Base-by-base conservation (phyloP, 1,140 invertebrate genomes). In the Hylyphantes graminicola region DNA sequence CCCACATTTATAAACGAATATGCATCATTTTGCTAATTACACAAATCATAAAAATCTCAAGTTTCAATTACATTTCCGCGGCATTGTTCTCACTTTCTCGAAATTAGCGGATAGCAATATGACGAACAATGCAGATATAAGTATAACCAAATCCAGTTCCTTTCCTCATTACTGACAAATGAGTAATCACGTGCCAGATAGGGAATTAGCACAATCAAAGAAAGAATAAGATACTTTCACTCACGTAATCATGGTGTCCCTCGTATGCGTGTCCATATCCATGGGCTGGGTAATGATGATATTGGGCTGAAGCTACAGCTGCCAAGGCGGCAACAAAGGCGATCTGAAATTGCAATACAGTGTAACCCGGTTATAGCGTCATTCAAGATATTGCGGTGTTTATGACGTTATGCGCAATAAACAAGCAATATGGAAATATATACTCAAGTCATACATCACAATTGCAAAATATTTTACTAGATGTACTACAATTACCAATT, bases 201-300 rank as follows among this genome's bases (percentile, higher is more conserved):
- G 7, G 68, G 11, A 72, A 10, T 51, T 51, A 13, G 13, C 35
- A 21, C 51, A 72, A 50, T 51, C 13, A 12, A 13, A 73, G 48
- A 13, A 73, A 50, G 35, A 35, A 54, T n/a, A 10, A 59, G 61
- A 0, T 17, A 19, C 11, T 80, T 19, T 51, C 50, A 54, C 80
- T 82, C 64, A 82, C 80, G 48, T 82, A 82, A 65, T 82, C 80
- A 50, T 82, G 65, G 57, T n/a, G 55, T 19, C 61, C 80, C 6
- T 21, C 68, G 48, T 81, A 67, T 35, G 67, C 78, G 8, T 82
- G 61, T 13, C 59, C 70, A 10, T 74, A 74, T 21, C 80, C 80
- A 74, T 82, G 80, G 8, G 80, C 55, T 9, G 68, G 68, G 19
- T 82, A 82, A 12, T 81, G 78, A 17, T 82, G 80, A 53, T 82